Evolutionary conservation across 2,888 invertebrate species (phyloP).

Genomic region (Cryptus armator): DNA sequence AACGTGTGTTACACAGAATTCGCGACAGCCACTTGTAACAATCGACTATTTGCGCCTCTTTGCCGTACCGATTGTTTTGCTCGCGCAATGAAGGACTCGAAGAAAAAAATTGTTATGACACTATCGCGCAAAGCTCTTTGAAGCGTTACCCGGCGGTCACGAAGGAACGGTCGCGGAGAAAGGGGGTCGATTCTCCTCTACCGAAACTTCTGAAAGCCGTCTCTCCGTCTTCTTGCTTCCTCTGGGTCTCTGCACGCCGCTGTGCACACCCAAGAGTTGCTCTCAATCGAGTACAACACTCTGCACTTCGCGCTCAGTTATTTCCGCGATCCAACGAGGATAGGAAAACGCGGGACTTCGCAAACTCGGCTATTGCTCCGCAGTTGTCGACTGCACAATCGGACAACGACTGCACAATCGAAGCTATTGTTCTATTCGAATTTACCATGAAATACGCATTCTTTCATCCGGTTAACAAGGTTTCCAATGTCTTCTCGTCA

Average conservation of each 20-base stretch:
- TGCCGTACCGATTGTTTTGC: neutral
- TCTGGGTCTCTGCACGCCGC: neutral
- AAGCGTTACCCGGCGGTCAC: neutral
- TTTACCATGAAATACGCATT: no score
- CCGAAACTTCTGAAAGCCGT: conserved; percentile 1
- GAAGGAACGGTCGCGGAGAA: neutral
- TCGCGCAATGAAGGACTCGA: neutral
- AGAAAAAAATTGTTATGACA: neutral
- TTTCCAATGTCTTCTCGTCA: no score
- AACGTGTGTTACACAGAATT: neutral
- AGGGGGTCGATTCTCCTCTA: neutral
- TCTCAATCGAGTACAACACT: conserved; percentile 23
- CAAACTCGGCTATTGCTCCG: conserved; percentile 1
- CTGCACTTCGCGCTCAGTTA: conserved; percentile 31
- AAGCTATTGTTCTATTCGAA: no score
- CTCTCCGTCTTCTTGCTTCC: neutral
- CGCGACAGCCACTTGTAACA: neutral
- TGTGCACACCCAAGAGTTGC: neutral
- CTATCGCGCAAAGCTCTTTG: neutral
- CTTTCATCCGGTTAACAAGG: no score
- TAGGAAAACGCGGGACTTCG: neutral
- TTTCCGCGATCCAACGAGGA: conserved; percentile 21
- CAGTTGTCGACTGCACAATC: neutral
- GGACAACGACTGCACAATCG: no score
- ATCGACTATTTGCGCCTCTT: neutral